phyloP scores from a whole-genome alignment of 2,888 invertebrate genomes.

The Hypomecis punctinalis region DNA sequence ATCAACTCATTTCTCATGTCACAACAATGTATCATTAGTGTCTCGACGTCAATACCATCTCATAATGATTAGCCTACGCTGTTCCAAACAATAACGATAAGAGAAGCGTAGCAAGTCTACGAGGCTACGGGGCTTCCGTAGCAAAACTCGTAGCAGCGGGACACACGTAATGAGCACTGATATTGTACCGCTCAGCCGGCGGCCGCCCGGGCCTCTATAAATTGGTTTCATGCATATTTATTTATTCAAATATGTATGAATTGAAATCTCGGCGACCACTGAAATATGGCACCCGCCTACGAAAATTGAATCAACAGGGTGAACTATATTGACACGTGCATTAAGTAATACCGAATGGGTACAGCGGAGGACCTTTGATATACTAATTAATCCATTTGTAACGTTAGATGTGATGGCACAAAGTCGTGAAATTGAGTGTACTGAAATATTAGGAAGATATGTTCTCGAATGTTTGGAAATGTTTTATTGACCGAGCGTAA shows the following conservation, averaged over 20 bases:
- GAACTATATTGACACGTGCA: constrained; percentile 70
- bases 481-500: too few species aligned
- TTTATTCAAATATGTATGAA: constrained; percentile 85
- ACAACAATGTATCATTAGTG: too few species aligned
- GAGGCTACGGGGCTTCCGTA: constrained; percentile 58
- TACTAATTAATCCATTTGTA: constrained; percentile 31
- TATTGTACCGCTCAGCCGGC: constrained; percentile 70
- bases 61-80: constrained; percentile 34
- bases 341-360: constrained; percentile 40
- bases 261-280: constrained; percentile 82
- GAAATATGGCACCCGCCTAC: constrained; percentile 75
- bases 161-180: constrained; percentile 77
- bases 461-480: too few species aligned
- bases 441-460: background rate
- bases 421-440: background rate
- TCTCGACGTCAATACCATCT: constrained; percentile 33
- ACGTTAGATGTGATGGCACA: constrained; percentile 9
- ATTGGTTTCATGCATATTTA: constrained; percentile 85
- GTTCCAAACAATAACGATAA: constrained; percentile 55
- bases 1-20: too few species aligned
- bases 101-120: constrained; percentile 57
- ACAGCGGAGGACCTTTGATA: constrained; percentile 24
- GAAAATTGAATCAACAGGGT: constrained; percentile 78
- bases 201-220: constrained; percentile 73
- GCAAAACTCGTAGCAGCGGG: constrained; percentile 65